phyloP scores from a whole-genome alignment of 2,888 invertebrate genomes.

The Leptothorax acervorum region DNA sequence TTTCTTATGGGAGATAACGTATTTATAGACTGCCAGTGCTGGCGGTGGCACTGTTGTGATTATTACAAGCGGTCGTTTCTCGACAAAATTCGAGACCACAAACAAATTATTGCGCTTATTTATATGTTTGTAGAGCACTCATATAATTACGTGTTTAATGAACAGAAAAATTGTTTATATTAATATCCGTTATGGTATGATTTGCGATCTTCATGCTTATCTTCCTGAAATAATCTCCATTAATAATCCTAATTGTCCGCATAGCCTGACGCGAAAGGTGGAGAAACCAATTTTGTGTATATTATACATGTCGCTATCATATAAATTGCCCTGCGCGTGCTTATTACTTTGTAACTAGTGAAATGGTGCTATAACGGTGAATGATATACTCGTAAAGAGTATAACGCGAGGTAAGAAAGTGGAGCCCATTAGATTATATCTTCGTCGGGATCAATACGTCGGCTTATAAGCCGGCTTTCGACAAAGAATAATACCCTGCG shows the following conservation, averaged over 20 bases:
- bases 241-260: conserved; percentile 28
- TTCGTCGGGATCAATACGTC: conserved; percentile 47
- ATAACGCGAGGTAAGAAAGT: conserved; percentile 40
- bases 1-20: conserved; percentile 75
- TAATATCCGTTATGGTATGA: neutral
- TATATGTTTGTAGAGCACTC: neutral
- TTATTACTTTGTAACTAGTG: conserved; percentile 50
- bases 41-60: neutral
- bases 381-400: conserved; percentile 51
- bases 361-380: conserved; percentile 44
- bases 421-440: conserved; percentile 48
- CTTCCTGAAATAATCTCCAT: conserved; percentile 16
- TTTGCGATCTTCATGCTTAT: neutral
- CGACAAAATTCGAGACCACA: neutral
- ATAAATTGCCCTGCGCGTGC: conserved; percentile 56
- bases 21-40: conserved; percentile 67
- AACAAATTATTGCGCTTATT: conserved; percentile 1
- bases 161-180: conserved; percentile 2
- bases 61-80: neutral
- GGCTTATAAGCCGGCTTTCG: conserved; percentile 46
- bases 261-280: neutral
- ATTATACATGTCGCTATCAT: conserved; percentile 46
- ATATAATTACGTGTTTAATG: neutral
- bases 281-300: conserved; percentile 28
- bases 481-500: conserved; percentile 38